These are phyloP conservation scores for Oryzias celebensis DNA, from an alignment of 2,113 vertebrate species.

Conservation along the genomic window DNA sequence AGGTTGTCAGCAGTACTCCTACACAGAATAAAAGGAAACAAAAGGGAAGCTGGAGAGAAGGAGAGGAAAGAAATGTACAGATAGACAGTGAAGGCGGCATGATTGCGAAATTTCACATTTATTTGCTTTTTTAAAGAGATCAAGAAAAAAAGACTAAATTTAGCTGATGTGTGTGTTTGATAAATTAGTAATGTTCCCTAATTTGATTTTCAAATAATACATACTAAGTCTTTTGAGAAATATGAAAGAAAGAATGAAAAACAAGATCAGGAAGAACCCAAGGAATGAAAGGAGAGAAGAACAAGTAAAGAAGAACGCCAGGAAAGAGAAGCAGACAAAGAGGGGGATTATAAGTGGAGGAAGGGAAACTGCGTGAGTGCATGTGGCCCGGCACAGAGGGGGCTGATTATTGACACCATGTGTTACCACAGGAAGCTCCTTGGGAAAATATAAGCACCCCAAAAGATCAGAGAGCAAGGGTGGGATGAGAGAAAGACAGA, in stretches of 20 bases:
- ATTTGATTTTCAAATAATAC: too few species aligned
- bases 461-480: conserved; percentile 59
- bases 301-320: conserved; percentile 12
- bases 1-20: conserved; percentile 45
- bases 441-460: conserved; percentile 62
- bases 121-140: too few species aligned
- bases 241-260: neutral
- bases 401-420: conserved; percentile 72
- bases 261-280: conserved; percentile 12
- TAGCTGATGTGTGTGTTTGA: too few species aligned
- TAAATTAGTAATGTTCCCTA: too few species aligned
- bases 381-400: conserved; percentile 14
- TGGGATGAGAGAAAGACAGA: conserved; percentile 42
- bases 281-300: conserved; percentile 32
- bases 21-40: conserved; percentile 45
- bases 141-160: too few species aligned
- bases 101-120: too few species aligned
- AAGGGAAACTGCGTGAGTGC: conserved; percentile 30
- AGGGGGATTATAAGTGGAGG: conserved; percentile 44
- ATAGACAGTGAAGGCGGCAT: neutral
- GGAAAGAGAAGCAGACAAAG: conserved; percentile 23
- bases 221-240: too few species aligned
- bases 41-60: conserved; percentile 17
- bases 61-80: neutral
- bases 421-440: conserved; percentile 72